These are phyloP conservation scores for Diabrotica balteata DNA, from an alignment of 2,888 invertebrate genomes.

Conservation along the genomic window DNA sequence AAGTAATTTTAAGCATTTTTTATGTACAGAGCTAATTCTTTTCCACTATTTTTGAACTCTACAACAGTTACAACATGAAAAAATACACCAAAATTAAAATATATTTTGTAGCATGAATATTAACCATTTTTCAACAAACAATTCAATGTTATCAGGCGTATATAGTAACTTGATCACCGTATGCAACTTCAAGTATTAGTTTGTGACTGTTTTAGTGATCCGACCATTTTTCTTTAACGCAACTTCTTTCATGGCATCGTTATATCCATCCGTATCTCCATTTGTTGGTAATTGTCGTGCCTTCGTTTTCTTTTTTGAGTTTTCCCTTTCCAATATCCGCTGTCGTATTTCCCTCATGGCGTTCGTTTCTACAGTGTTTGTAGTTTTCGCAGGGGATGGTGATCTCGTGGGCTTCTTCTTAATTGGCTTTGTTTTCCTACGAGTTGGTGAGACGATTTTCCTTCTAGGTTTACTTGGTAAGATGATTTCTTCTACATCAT, in stretches of 20 bases:
- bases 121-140: too few species aligned
- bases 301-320: conserved; percentile 15
- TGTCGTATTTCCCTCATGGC: conserved; percentile 43
- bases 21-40: too few species aligned
- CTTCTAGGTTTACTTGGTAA: background rate
- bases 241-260: conserved; percentile 40
- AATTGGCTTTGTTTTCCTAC: background rate
- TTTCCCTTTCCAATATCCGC: conserved; percentile 37
- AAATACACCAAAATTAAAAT: too few species aligned
- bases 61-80: too few species aligned
- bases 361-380: conserved; percentile 35
- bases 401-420: conserved; percentile 8
- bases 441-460: background rate
- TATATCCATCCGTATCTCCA: conserved; percentile 8
- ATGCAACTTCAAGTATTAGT: background rate
- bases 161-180: too few species aligned
- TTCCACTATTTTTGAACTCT: too few species aligned
- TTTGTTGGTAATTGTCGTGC: background rate
- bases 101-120: too few species aligned
- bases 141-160: too few species aligned
- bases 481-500: background rate
- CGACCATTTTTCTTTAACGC: conserved; percentile 35
- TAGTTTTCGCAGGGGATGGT: background rate
- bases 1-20: too few species aligned
- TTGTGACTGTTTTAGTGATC: background rate